Conservation (phyloP, 1,140 invertebrate genomes). For the Magallana gigas region DNA sequence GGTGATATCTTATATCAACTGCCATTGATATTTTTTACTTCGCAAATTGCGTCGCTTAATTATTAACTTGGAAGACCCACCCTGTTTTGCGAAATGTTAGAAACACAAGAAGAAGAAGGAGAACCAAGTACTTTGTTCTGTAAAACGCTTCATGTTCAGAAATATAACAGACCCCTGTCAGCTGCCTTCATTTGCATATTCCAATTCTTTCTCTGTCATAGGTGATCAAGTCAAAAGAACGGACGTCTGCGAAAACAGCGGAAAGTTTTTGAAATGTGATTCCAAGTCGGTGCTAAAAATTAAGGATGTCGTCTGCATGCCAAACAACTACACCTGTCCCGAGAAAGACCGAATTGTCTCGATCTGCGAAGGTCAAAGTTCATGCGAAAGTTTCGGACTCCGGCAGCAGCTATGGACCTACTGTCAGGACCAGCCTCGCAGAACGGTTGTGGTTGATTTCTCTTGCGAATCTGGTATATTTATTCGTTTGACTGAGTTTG, state of each 20-base stretch:
- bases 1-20: too few species aligned
- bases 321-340: constrained; percentile 55
- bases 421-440: constrained; percentile 40
- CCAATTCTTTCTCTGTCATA: background rate
- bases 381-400: constrained; percentile 49
- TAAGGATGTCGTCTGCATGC: constrained; percentile 48
- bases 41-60: too few species aligned
- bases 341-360: constrained; percentile 47
- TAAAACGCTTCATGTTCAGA: too few species aligned
- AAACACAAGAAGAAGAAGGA: too few species aligned
- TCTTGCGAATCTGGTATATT: constrained; percentile 26
- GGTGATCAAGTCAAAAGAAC: constrained; percentile 19
- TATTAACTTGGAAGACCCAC: too few species aligned
- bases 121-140: too few species aligned
- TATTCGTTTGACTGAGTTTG: background rate
- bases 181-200: too few species aligned
- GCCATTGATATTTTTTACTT: too few species aligned
- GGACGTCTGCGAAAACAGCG: constrained; percentile 54
- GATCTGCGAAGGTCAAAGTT: constrained; percentile 56
- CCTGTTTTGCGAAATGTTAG: too few species aligned
- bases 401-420: constrained; percentile 50
- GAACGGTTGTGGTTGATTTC: constrained; percentile 20
- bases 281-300: constrained; percentile 27
- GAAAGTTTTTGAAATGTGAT: constrained; percentile 46
- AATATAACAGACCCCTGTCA: too few species aligned